A percentile compares a stretch with the other conserved stretches of the same genome.
phyloP scores from a whole-genome alignment of 2,797 vertebrate species.

The Acipenser oxyrinchus region DNA sequence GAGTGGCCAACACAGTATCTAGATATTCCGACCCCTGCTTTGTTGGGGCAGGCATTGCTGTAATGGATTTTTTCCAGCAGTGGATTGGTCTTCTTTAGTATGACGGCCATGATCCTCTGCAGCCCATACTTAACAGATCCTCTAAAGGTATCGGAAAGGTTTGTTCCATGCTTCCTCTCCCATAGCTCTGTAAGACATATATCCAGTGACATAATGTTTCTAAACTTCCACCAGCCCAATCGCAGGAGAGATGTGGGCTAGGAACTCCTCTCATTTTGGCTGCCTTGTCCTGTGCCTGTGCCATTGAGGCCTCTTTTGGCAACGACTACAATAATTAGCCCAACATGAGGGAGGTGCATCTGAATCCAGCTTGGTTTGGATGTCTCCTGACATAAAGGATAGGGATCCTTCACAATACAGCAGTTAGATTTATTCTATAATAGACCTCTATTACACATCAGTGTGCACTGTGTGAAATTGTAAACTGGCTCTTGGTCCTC shows the following conservation, averaged over 20 bases:
- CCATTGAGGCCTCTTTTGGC: slow-evolving; percentile 29
- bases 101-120: no score
- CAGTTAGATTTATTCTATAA: slow-evolving; percentile 29
- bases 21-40: no score
- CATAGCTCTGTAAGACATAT: no score
- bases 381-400: slow-evolving; percentile 11
- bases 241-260: background rate
- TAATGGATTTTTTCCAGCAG: no score
- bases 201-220: no score
- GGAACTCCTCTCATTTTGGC: background rate
- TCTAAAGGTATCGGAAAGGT: no score
- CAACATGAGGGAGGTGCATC: slow-evolving; percentile 42
- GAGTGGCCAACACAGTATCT: no score
- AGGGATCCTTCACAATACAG: slow-evolving; percentile 24
- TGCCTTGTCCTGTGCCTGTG: slow-evolving; percentile 7
- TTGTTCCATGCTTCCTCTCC: no score
- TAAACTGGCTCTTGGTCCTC: slow-evolving; percentile 8
- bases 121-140: no score
- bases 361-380: slow-evolving; percentile 35
- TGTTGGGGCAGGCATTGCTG: no score
- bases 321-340: slow-evolving; percentile 31
- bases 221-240: no score
- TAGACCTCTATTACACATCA: slow-evolving; percentile 32
- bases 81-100: no score
- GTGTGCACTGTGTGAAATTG: slow-evolving; percentile 26